Conservation (phyloP, 2,888 invertebrate species). For the Odontothrips loti region DNA sequence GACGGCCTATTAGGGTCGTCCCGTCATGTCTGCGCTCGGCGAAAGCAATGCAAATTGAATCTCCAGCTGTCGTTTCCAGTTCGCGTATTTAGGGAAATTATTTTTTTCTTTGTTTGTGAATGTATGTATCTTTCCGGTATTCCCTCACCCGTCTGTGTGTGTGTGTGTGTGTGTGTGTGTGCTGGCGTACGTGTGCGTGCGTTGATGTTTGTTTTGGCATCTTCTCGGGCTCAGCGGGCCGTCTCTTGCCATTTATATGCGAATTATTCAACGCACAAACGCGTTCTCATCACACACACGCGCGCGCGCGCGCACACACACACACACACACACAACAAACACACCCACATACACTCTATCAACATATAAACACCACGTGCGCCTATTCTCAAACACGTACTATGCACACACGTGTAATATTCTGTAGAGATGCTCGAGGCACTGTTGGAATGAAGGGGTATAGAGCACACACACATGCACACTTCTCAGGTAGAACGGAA, state of each 20-base stretch:
- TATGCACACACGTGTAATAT: slow-evolving; percentile 4
- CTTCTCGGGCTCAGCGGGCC: background rate
- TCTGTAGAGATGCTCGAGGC: background rate
- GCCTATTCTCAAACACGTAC: background rate
- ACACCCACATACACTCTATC: background rate
- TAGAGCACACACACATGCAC: background rate
- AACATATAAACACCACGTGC: background rate
- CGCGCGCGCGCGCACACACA: background rate
- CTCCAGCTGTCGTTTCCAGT: too few species aligned
- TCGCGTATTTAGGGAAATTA: too few species aligned
- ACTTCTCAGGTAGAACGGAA: background rate
- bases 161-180: background rate
- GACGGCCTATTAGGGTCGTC: too few species aligned
- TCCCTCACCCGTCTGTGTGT: too few species aligned
- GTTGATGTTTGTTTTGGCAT: slow-evolving; percentile 22
- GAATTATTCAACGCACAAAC: slow-evolving; percentile 20
- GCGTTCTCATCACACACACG: slow-evolving; percentile 16
- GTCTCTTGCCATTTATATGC: slow-evolving; percentile 19
- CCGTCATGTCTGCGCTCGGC: too few species aligned
- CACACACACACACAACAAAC: background rate
- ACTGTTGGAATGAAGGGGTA: background rate
- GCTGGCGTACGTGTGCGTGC: background rate
- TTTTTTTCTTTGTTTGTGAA: too few species aligned
- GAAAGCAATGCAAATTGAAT: too few species aligned
- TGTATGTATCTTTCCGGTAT: too few species aligned